phyloP scores from a whole-genome alignment of 1,140 invertebrate species.

The Zaprionus gabonicus region DNA sequence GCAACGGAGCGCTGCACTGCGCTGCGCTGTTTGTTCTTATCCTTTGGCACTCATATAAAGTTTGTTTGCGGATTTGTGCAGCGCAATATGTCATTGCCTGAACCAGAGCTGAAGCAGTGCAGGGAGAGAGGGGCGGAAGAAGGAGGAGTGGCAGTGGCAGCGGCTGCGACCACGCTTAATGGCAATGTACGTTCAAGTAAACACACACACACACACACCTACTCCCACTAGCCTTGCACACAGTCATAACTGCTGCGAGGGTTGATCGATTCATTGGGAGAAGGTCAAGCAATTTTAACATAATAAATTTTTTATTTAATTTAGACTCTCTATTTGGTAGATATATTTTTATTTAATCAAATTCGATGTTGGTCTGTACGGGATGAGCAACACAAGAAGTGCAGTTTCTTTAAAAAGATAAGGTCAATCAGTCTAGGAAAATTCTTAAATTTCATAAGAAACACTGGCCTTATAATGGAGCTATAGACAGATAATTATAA shows the following conservation, averaged over 20 bases:
- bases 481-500: too few relatives aligned
- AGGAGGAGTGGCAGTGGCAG: conserved; percentile 2
- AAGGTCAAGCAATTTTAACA: too few relatives aligned
- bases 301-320: too few relatives aligned
- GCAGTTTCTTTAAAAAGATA: too few relatives aligned
- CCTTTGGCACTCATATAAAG: conserved; percentile 82
- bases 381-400: too few relatives aligned
- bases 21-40: conserved; percentile 74
- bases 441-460: too few relatives aligned
- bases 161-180: conserved; percentile 70
- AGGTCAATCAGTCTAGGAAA: too few relatives aligned
- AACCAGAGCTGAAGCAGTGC: conserved; percentile 11
- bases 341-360: too few relatives aligned
- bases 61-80: conserved; percentile 83
- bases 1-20: conserved; percentile 3
- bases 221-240: conserved; percentile 22
- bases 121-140: neutral
- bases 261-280: neutral
- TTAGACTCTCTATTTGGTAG: neutral
- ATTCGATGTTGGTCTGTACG: too few relatives aligned
- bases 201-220: conserved; percentile 50
- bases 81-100: conserved; percentile 79
- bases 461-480: too few relatives aligned
- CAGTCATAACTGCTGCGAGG: conserved; percentile 52
- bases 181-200: conserved; percentile 82